phyloP scores from a whole-genome alignment of 2,113 vertebrate genomes.

The Rhinoderma darwinii region DNA sequence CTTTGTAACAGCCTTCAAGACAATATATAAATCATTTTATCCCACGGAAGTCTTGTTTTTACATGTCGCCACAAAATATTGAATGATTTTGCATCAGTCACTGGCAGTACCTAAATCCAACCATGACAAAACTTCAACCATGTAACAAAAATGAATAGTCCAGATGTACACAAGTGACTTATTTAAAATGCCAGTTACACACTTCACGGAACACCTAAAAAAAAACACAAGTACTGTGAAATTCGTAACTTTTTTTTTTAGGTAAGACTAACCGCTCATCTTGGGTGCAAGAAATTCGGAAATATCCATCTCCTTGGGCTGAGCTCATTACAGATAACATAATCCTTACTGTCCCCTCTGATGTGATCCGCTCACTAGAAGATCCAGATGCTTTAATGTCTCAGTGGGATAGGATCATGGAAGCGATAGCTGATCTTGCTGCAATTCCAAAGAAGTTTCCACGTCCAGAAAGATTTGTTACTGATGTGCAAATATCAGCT shows the following conservation, averaged over 20 bases:
- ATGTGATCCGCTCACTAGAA: slow-evolving; percentile 66
- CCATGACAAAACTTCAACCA: no score
- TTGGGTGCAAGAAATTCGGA: slow-evolving; percentile 64
- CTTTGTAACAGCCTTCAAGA: no score
- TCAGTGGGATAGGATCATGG: slow-evolving; percentile 75
- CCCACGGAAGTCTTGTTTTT: no score
- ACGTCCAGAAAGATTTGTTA: slow-evolving; percentile 77
- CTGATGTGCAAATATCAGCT: slow-evolving; percentile 76
- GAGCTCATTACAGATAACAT: slow-evolving; percentile 80
- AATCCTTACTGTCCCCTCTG: slow-evolving; percentile 74
- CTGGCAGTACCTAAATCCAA: no score
- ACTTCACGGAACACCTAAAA: no score
- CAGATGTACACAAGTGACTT: no score
- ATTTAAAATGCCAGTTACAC: no score
- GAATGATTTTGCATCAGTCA: no score
- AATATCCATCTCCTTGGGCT: slow-evolving; percentile 75
- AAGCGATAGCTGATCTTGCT: slow-evolving; percentile 72
- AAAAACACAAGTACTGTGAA: neutral
- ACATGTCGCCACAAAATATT: no score
- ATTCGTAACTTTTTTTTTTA: slow-evolving; percentile 48
- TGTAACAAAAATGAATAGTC: no score
- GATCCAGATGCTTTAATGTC: slow-evolving; percentile 69
- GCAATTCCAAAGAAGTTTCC: slow-evolving; percentile 67
- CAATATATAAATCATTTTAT: no score
- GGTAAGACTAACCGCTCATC: slow-evolving; percentile 67